Conservation (phyloP, 2,113 vertebrate genomes). For the Piliocolobus tephrosceles region DNA sequence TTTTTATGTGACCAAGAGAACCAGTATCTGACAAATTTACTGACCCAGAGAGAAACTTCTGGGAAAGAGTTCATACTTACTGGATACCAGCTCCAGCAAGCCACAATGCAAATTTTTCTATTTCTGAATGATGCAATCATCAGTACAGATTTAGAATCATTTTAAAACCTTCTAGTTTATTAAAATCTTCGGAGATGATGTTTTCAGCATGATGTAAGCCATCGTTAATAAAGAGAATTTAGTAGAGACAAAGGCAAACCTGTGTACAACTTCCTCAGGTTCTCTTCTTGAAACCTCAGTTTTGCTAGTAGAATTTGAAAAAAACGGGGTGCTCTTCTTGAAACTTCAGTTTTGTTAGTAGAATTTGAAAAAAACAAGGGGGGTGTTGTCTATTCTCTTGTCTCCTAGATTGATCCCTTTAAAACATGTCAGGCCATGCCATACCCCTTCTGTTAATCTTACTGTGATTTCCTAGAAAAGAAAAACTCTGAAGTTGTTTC, state of each 20-base stretch:
- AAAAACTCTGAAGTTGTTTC: background rate
- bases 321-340: background rate
- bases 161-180: constrained; percentile 2
- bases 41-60: constrained; percentile 34
- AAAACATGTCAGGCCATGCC: background rate
- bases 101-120: background rate
- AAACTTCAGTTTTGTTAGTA: background rate
- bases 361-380: background rate
- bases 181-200: background rate
- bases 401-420: background rate
- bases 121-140: background rate
- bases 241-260: background rate
- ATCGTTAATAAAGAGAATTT: background rate
- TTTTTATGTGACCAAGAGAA: constrained; percentile 57
- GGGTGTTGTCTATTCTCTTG: background rate
- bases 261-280: background rate
- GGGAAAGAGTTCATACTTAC: constrained; percentile 8
- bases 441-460: background rate
- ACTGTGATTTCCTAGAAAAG: background rate
- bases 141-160: background rate
- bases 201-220: background rate
- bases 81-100: background rate
- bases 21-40: constrained; percentile 54
- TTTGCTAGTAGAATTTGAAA: background rate
- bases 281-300: background rate